Conservation (phyloP, 2,797 vertebrate genomes). For the Hypotaenidia okinawae region DNA sequence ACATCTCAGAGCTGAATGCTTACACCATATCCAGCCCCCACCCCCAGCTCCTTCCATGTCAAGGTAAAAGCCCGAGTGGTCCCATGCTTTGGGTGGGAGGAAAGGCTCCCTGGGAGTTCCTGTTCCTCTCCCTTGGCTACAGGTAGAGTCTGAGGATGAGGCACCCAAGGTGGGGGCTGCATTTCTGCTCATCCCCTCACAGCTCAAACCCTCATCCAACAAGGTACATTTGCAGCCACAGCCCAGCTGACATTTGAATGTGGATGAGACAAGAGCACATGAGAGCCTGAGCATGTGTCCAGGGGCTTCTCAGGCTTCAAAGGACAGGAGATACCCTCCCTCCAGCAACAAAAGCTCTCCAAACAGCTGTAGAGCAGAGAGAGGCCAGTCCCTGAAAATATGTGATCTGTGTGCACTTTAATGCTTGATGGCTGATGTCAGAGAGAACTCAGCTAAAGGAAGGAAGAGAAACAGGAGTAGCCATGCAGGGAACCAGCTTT, state of each 20-base stretch:
- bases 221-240: neutral
- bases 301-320: neutral
- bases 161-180: neutral
- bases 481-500: neutral
- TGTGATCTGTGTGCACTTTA: constrained; percentile 3
- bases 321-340: neutral
- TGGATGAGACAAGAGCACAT: neutral
- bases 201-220: neutral
- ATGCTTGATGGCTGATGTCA: neutral
- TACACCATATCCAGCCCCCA: neutral
- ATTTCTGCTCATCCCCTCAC: neutral
- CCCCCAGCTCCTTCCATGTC: neutral
- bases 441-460: neutral
- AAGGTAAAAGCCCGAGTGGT: neutral
- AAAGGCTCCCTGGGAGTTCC: neutral
- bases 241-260: neutral
- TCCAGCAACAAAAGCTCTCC: neutral
- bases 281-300: neutral
- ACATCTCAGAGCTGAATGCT: neutral
- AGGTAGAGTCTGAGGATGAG: neutral
- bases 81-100: neutral
- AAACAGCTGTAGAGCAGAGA: neutral
- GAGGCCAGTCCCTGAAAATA: neutral
- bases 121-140: neutral
- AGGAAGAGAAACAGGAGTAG: constrained; percentile 24